Percentiles rank a stretch among this genome's conserved stretches.
These are phyloP conservation scores for Malurus melanocephalus DNA, from an alignment of 2,113 vertebrate genomes.

Conservation along the genomic window DNA sequence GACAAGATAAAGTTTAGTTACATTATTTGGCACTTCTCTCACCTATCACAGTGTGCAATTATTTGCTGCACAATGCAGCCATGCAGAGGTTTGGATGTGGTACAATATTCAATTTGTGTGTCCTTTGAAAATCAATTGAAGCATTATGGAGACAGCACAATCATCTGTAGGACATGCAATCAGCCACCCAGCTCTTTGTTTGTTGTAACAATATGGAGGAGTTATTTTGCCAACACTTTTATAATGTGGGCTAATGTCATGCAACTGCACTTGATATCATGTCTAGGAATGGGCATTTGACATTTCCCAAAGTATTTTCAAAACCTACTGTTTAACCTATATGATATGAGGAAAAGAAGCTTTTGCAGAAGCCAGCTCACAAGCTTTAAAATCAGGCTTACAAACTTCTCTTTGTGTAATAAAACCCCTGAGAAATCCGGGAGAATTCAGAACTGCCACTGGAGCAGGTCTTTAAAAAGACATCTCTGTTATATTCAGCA, in stretches of 20 bases:
- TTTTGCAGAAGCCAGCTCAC: not conserved
- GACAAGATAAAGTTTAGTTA: not conserved
- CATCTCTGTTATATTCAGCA: not conserved
- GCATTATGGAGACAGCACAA: not conserved
- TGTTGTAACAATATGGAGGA: slow-evolving; percentile 19
- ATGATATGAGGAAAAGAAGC: not conserved
- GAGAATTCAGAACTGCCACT: not conserved
- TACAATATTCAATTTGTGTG: not conserved
- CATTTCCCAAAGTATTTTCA: not conserved
- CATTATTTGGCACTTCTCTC: not conserved
- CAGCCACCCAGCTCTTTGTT: not conserved
- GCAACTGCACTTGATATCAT: not conserved
- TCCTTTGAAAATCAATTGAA: not conserved
- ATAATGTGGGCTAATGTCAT: not conserved
- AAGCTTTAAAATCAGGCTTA: not conserved
- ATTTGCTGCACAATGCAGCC: not conserved
- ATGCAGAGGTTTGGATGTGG: not conserved
- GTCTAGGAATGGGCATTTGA: not conserved
- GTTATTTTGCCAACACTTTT: slow-evolving; percentile 48
- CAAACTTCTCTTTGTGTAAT: not conserved
- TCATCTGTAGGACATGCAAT: slow-evolving; percentile 1
- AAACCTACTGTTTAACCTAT: not conserved
- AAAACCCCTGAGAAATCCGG: not conserved
- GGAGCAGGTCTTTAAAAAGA: not conserved
- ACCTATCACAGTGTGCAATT: not conserved